Percentiles rank a stretch among this genome's conserved stretches.
These are phyloP conservation scores for Disparrhopalites patrizii DNA, from an alignment of 2,888 invertebrate species.

Conservation along the genomic window DNA sequence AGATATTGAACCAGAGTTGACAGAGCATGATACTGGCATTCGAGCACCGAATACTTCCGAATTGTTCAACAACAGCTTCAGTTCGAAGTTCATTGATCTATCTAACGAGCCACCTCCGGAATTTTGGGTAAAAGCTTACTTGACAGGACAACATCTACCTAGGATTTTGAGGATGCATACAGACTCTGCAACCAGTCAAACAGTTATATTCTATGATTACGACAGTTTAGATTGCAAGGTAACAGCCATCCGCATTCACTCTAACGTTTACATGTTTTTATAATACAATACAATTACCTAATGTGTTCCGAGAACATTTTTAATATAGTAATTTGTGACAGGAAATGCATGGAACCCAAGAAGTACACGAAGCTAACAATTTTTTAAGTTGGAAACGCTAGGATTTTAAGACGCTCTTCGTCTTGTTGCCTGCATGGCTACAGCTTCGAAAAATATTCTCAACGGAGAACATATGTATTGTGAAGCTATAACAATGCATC, in stretches of 20 bases:
- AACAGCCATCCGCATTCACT: too few species aligned
- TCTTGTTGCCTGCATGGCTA: too few species aligned
- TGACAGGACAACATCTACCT: background rate
- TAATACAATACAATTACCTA: too few species aligned
- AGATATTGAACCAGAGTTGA: background rate
- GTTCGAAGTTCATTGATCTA: constrained; percentile 5
- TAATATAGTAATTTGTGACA: background rate
- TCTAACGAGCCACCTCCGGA: constrained; percentile 17
- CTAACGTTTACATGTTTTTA: background rate
- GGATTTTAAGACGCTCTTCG: background rate
- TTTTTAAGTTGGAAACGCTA: constrained; percentile 2
- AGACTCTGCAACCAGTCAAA: background rate
- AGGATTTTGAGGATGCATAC: background rate
- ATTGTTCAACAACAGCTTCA: background rate
- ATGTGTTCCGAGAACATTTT: background rate
- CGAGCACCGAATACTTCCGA: background rate
- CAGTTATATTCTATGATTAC: constrained; percentile 7
- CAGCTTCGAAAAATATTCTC: too few species aligned
- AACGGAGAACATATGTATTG: too few species aligned
- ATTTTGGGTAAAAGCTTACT: constrained; percentile 6
- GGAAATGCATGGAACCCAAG: too few species aligned
- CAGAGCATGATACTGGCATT: background rate
- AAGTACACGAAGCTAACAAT: constrained; percentile 4
- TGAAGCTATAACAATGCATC: too few species aligned
- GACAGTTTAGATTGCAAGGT: background rate